phyloP scores from a whole-genome alignment of 2,797 vertebrate genomes.

The Brachyrhaphis roseni region DNA sequence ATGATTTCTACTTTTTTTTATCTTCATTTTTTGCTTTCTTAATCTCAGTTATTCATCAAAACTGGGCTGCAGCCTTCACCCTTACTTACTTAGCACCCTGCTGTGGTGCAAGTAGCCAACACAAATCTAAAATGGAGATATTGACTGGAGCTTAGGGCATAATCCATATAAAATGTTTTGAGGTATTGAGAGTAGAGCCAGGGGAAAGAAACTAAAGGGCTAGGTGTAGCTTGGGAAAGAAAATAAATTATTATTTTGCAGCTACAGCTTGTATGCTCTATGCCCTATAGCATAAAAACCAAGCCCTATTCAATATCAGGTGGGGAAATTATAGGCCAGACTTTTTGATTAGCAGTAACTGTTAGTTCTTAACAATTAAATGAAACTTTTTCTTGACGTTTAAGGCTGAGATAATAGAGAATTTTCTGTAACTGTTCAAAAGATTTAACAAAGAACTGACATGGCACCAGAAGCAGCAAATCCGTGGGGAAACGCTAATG shows the following conservation, averaged over 20 bases:
- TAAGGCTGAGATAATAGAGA: slow-evolving; percentile 28
- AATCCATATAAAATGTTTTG: slow-evolving; percentile 68
- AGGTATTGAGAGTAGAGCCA: slow-evolving; percentile 49
- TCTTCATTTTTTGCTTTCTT: slow-evolving; percentile 10
- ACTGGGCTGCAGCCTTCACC: slow-evolving; percentile 29
- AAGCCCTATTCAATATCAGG: not conserved
- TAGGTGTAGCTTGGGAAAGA: slow-evolving; percentile 32
- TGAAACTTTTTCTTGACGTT: slow-evolving; percentile 25
- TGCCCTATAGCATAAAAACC: not conserved
- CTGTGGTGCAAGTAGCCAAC: slow-evolving; percentile 46
- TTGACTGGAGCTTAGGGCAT: slow-evolving; percentile 67
- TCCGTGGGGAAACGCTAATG: slow-evolving; percentile 57
- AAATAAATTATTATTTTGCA: slow-evolving; percentile 37
- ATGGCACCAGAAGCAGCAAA: slow-evolving; percentile 20
- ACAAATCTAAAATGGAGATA: slow-evolving; percentile 62
- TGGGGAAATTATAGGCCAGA: not conserved
- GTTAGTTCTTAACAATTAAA: not conserved
- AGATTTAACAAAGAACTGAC: slow-evolving; percentile 34
- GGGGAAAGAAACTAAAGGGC: slow-evolving; percentile 40
- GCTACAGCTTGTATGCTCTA: slow-evolving; percentile 9
- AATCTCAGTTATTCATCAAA: slow-evolving; percentile 42
- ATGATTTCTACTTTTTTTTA: not conserved
- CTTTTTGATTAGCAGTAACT: slow-evolving; percentile 1
- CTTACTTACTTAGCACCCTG: slow-evolving; percentile 34
- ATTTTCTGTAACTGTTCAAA: slow-evolving; percentile 43